Evolutionary conservation across 2,888 invertebrate species (phyloP), one percentile per base, ranked within the genome.

Genomic region (Tenthredo scrophulariae): DNA sequence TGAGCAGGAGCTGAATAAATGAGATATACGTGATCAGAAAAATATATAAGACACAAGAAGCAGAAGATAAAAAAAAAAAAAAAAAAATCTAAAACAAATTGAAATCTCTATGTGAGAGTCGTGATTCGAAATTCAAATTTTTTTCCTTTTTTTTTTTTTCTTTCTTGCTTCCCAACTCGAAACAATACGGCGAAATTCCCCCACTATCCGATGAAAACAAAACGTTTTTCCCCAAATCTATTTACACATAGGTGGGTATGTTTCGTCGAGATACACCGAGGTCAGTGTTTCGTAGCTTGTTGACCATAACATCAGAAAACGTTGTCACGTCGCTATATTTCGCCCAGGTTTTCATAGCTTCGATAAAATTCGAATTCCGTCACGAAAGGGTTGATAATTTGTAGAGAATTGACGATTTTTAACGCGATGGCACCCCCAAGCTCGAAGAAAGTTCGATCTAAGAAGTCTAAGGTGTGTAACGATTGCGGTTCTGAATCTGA

Each of bases 201-300:
- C 22, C 15, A 29, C 54, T 29, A 26, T 29, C 29, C 46, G n/a
- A 75, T 50, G 26, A 72, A 37, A 72, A 72, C 72, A 72, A 22
- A 72, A 43, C 7, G 7, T 37, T 40, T 40, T n/a, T 40, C 10
- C n/a, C 37, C 9, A 40, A 40, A n/a, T 43, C 26, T 46, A 29
- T 46, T 43, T n/a, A n/a, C 40, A 43, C 2, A 40, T 2, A 26
- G 46, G 74, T 46, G 1, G n/a, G 13, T 22, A 29, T 33, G 37
- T 54, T 37, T 46, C 13, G 43, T 10, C 9, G n/a, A 6, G 29
- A 54, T n/a, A 54, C 18, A n/a, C 54, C 15, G 79, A 62, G 80
- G 62, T 80, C 80, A 62, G 80, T 80, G 62, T 37, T 22, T 40
- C 62, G 50, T 26, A 37, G 13, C 18, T 40, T 62, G 80, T 80